Percentiles rank a stretch among this genome's conserved stretches.
phyloP scores from a whole-genome alignment of 1,140 invertebrate genomes.

The Drosophila nasuta region DNA sequence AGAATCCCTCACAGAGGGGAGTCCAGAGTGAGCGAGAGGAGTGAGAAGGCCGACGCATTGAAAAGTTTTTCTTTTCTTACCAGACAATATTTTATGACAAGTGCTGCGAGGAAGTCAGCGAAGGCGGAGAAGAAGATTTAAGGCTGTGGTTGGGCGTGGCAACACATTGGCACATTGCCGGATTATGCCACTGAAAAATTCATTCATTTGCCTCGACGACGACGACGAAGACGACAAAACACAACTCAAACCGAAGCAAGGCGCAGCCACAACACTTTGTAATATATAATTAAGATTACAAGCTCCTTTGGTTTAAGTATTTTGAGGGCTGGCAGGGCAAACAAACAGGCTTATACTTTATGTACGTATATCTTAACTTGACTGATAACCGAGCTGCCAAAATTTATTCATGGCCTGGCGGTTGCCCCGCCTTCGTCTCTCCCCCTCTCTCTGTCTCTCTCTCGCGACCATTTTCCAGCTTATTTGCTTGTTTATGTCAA shows the following conservation, averaged over 20 bases:
- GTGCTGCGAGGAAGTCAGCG: conserved; percentile 31
- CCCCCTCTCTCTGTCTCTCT: not conserved
- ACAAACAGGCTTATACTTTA: conserved; percentile 45
- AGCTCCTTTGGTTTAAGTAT: conserved; percentile 71
- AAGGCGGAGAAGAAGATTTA: conserved; percentile 19
- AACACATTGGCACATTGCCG: conserved; percentile 78
- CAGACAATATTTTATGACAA: conserved; percentile 84
- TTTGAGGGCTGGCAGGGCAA: conserved; percentile 46
- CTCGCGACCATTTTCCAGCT: conserved; percentile 46
- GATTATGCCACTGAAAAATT: conserved; percentile 82
- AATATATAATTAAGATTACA: conserved; percentile 84
- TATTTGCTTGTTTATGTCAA: conserved; percentile 64
- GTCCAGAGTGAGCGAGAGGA: conserved; percentile 24
- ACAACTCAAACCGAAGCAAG: conserved; percentile 10
- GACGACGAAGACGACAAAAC: conserved; percentile 47
- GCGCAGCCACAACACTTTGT: conserved; percentile 70
- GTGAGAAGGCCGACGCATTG: conserved; percentile 51
- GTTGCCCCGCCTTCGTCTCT: conserved; percentile 14
- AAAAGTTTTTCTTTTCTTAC: conserved; percentile 80
- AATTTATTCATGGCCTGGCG: conserved; percentile 77
- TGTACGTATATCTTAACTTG: conserved; percentile 64
- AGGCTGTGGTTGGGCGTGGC: conserved; percentile 53
- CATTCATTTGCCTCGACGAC: conserved; percentile 73
- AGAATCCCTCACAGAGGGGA: conserved; percentile 7
- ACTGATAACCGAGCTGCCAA: conserved; percentile 78